Conservation (phyloP, 2,113 vertebrate species). For the Acrocephalus kingi region DNA sequence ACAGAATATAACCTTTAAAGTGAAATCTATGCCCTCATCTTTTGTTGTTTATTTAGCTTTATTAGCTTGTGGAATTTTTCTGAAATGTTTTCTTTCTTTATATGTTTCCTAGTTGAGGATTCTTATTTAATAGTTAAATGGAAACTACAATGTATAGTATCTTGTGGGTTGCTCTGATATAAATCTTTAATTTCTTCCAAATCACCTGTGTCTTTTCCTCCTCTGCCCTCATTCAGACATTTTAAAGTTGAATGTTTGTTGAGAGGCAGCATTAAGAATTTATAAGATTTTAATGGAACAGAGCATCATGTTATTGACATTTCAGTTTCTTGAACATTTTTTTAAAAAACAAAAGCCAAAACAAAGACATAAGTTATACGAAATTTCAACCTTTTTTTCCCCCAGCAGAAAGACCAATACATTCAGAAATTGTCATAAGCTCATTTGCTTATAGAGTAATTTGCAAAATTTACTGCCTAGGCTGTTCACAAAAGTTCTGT, state of each 20-base stretch:
- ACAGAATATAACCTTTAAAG: not conserved
- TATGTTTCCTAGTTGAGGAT: not conserved
- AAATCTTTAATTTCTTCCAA: constrained; percentile 9
- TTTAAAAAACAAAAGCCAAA: not conserved
- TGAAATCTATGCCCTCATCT: not conserved
- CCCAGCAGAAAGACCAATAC: not conserved
- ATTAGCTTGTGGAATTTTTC: not conserved
- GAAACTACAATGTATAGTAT: not conserved
- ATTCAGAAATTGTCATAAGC: not conserved
- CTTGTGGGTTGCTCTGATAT: not conserved
- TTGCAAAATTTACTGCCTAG: not conserved
- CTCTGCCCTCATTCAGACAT: not conserved
- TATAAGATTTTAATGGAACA: not conserved
- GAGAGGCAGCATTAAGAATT: not conserved
- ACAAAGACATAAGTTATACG: not conserved
- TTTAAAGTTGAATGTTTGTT: not conserved
- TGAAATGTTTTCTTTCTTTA: not conserved
- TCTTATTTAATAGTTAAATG: not conserved
- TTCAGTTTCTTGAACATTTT: not conserved
- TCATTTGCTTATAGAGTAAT: not conserved
- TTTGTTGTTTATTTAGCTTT: not conserved
- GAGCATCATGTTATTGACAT: not conserved
- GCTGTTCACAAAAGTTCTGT: not conserved
- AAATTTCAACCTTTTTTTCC: not conserved
- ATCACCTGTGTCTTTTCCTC: not conserved